Percentiles rank a stretch among this genome's conserved stretches.
Conservation (phyloP, 2,113 vertebrate species). For the Oreochromis niloticus region DNA sequence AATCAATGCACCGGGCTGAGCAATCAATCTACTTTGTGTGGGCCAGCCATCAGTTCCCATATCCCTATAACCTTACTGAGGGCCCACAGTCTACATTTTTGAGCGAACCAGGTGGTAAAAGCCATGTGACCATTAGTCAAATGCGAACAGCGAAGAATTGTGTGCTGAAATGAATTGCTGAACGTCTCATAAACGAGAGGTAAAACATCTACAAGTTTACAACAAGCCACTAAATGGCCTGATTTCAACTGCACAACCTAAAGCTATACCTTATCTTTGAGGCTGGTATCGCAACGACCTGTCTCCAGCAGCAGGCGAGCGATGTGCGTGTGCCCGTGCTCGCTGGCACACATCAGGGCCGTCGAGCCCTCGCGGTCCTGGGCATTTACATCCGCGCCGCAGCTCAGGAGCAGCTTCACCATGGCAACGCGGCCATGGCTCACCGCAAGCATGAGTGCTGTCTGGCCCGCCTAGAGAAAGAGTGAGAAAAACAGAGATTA, state of each 20-base stretch:
- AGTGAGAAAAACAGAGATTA: background rate
- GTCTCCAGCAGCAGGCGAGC: constrained; percentile 78
- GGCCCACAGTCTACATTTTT: background rate
- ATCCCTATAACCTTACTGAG: background rate
- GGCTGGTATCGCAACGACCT: constrained; percentile 72
- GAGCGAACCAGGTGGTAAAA: background rate
- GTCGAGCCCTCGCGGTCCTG: constrained; percentile 86
- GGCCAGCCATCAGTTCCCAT: background rate
- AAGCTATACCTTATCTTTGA: constrained; percentile 76
- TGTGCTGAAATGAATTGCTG: background rate
- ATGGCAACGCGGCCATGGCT: constrained; percentile 85
- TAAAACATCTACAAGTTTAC: background rate
- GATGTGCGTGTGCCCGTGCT: constrained; percentile 86
- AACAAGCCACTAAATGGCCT: background rate
- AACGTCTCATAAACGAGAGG: background rate
- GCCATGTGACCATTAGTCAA: background rate
- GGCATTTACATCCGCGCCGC: constrained; percentile 74
- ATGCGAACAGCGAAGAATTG: background rate
- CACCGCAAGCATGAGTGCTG: constrained; percentile 86
- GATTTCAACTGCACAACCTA: background rate
- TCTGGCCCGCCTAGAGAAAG: constrained; percentile 80
- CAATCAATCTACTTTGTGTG: constrained; percentile 10
- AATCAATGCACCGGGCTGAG: constrained; percentile 1
- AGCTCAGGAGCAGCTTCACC: constrained; percentile 82
- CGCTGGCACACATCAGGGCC: constrained; percentile 86